These are phyloP conservation scores for Diabrotica undecimpunctata DNA, from an alignment of 1,140 invertebrate species.

Conservation along the genomic window DNA sequence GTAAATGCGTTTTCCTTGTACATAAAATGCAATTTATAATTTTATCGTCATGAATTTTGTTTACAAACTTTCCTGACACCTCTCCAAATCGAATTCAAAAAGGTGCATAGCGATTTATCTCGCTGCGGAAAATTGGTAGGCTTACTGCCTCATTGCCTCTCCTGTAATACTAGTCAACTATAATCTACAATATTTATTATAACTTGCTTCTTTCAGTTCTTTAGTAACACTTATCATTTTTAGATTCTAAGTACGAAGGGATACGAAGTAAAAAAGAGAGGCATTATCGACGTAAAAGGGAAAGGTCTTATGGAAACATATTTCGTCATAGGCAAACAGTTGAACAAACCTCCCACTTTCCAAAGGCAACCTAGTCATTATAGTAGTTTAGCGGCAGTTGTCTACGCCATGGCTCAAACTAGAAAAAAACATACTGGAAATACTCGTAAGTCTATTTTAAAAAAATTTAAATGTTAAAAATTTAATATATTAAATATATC, in stretches of 20 bases:
- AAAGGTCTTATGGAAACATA: conserved; percentile 95
- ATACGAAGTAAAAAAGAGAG: conserved; percentile 72
- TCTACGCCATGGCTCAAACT: conserved; percentile 80
- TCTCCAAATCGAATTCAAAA: no score
- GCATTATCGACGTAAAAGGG: conserved; percentile 85
- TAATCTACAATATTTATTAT: not conserved
- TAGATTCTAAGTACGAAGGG: conserved; percentile 68
- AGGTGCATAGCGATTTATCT: no score
- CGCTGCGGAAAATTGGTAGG: no score
- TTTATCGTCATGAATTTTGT: no score
- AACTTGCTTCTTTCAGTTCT: not conserved
- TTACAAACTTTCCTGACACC: no score
- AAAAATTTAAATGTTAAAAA: no score
- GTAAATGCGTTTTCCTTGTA: no score
- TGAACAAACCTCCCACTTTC: conserved; percentile 52
- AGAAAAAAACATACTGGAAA: conserved; percentile 56
- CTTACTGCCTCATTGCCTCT: no score
- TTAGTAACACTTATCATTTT: no score
- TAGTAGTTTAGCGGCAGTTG: conserved; percentile 77
- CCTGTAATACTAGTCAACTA: no score
- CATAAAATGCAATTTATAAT: no score
- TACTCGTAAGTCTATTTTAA: conserved; percentile 44
- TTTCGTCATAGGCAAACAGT: conserved; percentile 70
- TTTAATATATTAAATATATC: no score
- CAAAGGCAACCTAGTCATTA: conserved; percentile 68